Base-by-base conservation (phyloP, 2,888 invertebrate genomes). In the Lepas anatifera region DNA sequence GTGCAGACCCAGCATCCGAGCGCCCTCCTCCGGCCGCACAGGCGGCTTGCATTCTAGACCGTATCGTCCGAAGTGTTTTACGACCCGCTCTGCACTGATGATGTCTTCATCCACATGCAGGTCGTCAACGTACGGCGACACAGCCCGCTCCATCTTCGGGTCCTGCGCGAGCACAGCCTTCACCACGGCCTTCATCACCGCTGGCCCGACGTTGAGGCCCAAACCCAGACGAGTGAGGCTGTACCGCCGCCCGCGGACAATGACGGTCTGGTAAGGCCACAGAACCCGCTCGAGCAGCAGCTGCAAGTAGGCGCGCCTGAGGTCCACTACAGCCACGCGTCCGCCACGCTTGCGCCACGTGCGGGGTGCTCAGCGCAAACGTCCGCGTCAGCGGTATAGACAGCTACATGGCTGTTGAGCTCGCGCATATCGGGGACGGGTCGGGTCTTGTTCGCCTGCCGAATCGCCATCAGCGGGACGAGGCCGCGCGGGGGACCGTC, bases 61-160 rank as follows among this genome's bases (percentile, higher is more conserved):
- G 68, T 32, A 70, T 3, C 18, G 29, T 6, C 35, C 35, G 18
- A 69, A 68, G 32, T 69, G 69, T 18, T 37, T 29, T n/a, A 63
- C 29, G 8, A 69, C 69, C 0, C 29, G 11, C 10, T 32, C 52
- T 37, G 68, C 69, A 32, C 32, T 35, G 8, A 69, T 63, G 41
- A 71, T 16, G 18, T 68, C 39, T 37, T 69, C 69, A n/a, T 69
- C 68, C 10, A 71, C 71, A 8, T 68, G 41, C 25, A 71, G 64
- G 58, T 69, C 63, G 29, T 71, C 68, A 18, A 70, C 68, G 67
- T 69, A 68, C 13, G 71, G 48, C 22, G 32, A 68, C 22, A 68
- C 67, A 35, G 48, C 69, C 7, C 52, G 18, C 41, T 41, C 27
- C 13, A 69, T n/a, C 22, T 22, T 25, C 3, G 66, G 35, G 29